Base-by-base conservation (phyloP, 2,797 vertebrate species). In the Microctenopoma lineatum region DNA sequence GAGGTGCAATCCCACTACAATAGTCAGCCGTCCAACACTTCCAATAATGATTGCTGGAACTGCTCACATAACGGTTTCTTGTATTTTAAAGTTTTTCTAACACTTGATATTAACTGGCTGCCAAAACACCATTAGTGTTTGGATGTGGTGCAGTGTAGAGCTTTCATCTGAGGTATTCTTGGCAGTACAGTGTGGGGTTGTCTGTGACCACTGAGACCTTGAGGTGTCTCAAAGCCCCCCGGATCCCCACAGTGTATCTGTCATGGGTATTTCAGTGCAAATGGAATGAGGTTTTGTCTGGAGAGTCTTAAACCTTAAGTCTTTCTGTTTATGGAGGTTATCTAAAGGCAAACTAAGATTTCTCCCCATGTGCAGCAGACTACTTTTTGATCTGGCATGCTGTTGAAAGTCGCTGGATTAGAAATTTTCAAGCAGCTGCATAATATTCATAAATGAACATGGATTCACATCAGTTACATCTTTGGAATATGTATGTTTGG, bases 61-160 rank as follows among this genome's bases (percentile, higher is more conserved):
- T 0, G 38, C 48, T 42, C 29, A 62, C 56, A 74, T 75, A 45
- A 75, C 32, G 10, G 32, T 77, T 80, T 59, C 58, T 74, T 59
- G 34, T n/a, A 50, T 76, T 85, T 84, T 65, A 81, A 57, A 55
- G 71, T 47, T 74, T 81, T 84, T 84, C 65, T 80, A 81, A 80
- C 74, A 81, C 71, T 72, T 76, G 62, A 27, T 86, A 84, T 80
- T 87, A 87, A 80, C 51, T 1, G 8, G 65, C 80, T 81, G 89
- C 90, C 88, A 90, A 80, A 90, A 84, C 59, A 69, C 69, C 85
- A 87, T 88, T 86, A 90, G 75, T 11, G 45, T 75, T 80, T 86
- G 85, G 77, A 88, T 34, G 72, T 55, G 55, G 74, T 74, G 64
- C 44, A 27, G 53, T 10, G 34, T 39, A 44, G 59, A 51, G 42